Conservation (phyloP, 2,797 vertebrate genomes). For the Pseudochaenichthys georgianus region DNA sequence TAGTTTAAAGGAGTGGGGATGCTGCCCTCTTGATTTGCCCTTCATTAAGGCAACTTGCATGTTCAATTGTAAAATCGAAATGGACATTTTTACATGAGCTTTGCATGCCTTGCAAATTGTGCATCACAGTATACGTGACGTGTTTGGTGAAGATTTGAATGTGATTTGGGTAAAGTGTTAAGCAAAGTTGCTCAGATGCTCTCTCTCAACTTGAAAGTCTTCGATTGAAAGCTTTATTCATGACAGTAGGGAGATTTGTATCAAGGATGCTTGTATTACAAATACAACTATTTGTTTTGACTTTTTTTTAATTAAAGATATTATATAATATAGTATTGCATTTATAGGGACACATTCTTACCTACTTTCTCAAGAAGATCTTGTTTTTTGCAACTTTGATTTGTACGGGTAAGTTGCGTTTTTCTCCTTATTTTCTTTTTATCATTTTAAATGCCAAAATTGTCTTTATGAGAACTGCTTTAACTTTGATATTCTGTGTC, state of each 20-base stretch:
- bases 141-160: conserved; percentile 51
- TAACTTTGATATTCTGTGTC: background rate
- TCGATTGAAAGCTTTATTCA: background rate
- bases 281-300: background rate
- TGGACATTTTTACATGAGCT: conserved; percentile 65
- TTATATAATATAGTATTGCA: background rate
- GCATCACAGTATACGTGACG: conserved; percentile 9
- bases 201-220: background rate
- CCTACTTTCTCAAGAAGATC: conserved; percentile 1
- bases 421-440: background rate
- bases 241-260: background rate
- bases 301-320: background rate
- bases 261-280: background rate
- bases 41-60: background rate
- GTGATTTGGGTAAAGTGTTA: conserved; percentile 67
- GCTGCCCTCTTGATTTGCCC: too few species aligned
- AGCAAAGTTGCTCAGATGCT: background rate
- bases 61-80: background rate
- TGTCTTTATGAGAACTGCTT: background rate
- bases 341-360: background rate
- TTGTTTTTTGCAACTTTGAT: background rate
- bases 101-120: conserved; percentile 72
- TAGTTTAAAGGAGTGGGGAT: background rate
- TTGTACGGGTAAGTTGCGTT: conserved; percentile 44
- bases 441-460: background rate